Evolutionary conservation across 2,113 vertebrate species (phyloP).

Genomic region (Campylorhamphus procurvoides): DNA sequence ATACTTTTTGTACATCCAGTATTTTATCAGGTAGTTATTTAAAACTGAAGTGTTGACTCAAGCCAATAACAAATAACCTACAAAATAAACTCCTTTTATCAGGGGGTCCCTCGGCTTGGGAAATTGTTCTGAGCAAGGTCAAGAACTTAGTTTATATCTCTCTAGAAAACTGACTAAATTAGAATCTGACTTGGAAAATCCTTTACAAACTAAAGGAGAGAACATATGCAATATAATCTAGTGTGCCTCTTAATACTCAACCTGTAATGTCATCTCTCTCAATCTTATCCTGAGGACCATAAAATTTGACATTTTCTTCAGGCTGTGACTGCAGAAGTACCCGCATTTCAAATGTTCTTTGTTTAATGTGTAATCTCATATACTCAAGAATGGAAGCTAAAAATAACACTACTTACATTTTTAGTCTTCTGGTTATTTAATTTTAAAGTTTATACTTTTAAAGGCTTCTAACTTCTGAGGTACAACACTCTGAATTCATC

Average conservation of each 20-base stretch:
- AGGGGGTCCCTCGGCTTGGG: not conserved
- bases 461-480: not conserved
- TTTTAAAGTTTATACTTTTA: not conserved
- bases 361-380: not conserved
- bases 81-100: not conserved
- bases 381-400: not conserved
- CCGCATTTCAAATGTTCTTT: not conserved
- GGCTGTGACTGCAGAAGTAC: not conserved
- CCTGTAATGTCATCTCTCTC: not conserved
- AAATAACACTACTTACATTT: not conserved
- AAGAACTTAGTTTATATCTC: not conserved
- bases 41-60: not conserved
- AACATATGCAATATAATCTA: not conserved
- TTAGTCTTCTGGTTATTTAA: not conserved
- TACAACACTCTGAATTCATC: not conserved
- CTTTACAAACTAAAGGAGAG: not conserved
- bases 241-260: rapidly evolving
- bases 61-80: not conserved
- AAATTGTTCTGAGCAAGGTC: not conserved
- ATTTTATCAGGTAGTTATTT: not conserved
- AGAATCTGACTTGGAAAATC: not conserved
- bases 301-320: not conserved
- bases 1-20: not conserved
- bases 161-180: not conserved
- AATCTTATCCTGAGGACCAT: not conserved